Percentiles rank a stretch among this genome's conserved stretches.
These are phyloP conservation scores for Anoplius nigerrimus DNA, from an alignment of 2,888 invertebrate species.

Conservation along the genomic window DNA sequence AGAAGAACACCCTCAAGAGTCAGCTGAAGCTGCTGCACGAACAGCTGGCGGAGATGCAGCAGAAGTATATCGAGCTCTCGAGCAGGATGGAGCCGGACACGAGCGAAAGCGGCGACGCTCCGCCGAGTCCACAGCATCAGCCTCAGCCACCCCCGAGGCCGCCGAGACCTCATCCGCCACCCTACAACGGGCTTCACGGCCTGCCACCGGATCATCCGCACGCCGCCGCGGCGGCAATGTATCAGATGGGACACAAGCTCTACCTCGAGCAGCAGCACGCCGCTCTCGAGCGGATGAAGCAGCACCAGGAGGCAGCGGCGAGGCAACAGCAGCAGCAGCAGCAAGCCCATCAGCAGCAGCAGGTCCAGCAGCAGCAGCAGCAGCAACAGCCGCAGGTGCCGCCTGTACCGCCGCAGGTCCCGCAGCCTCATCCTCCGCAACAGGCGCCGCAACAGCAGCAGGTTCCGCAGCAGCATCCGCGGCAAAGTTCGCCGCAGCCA, in stretches of 20 bases:
- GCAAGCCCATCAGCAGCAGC: constrained; percentile 77
- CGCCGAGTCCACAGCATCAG: constrained; percentile 72
- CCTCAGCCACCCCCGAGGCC: constrained; percentile 76
- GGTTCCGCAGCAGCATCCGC: constrained; percentile 58
- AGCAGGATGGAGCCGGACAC: constrained; percentile 85
- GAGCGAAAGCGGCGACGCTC: constrained; percentile 77
- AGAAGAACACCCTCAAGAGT: constrained; percentile 90
- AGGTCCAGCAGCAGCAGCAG: constrained; percentile 74
- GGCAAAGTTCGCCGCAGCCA: constrained; percentile 73
- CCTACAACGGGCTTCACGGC: constrained; percentile 75
- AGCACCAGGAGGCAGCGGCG: constrained; percentile 76
- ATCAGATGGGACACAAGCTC: constrained; percentile 76
- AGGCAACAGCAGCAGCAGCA: constrained; percentile 77
- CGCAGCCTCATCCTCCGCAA: constrained; percentile 77
- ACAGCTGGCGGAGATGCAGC: constrained; percentile 93
- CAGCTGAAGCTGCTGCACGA: constrained; percentile 92
- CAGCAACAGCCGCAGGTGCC: constrained; percentile 78
- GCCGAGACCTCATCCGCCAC: constrained; percentile 76
- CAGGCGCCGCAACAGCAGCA: constrained; percentile 77
- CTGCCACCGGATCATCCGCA: constrained; percentile 79
- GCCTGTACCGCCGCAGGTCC: constrained; percentile 74
- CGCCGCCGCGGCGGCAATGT: constrained; percentile 74
- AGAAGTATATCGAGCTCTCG: constrained; percentile 91
- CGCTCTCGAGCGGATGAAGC: constrained; percentile 76
- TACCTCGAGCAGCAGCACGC: constrained; percentile 78